phyloP scores from a whole-genome alignment of 2,888 invertebrate genomes.

The Empis stercorea region DNA sequence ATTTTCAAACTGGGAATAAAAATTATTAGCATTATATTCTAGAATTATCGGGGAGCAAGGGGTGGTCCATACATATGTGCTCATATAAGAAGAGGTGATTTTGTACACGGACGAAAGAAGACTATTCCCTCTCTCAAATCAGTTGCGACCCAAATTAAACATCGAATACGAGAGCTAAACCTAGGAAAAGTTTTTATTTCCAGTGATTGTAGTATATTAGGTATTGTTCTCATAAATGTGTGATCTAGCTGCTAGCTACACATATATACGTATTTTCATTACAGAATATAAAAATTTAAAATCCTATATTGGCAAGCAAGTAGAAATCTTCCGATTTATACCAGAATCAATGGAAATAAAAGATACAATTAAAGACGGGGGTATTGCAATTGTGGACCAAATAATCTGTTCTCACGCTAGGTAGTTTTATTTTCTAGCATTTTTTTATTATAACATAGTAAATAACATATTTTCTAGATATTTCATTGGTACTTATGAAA shows the following conservation, averaged over 20 bases:
- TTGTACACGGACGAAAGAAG: constrained; percentile 55
- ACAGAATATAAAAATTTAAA: constrained; percentile 28
- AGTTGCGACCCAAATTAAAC: constrained; percentile 61
- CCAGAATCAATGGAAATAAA: constrained; percentile 27
- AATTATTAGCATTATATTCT: constrained; percentile 8
- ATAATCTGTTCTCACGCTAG: constrained; percentile 82
- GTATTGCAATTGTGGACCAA: constrained; percentile 87
- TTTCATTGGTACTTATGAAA: constrained; percentile 87
- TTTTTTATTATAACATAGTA: constrained; percentile 21
- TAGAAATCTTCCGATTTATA: constrained; percentile 24
- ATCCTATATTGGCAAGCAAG: constrained; percentile 23
- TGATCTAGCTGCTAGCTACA: no score
- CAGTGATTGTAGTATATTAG: constrained; percentile 60
- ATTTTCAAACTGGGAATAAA: not conserved
- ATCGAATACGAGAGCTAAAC: constrained; percentile 42
- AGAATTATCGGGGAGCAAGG: constrained; percentile 39
- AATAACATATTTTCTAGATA: constrained; percentile 26
- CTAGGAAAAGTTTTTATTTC: constrained; percentile 63
- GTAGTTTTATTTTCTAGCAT: constrained; percentile 2
- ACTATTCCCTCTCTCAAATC: constrained; percentile 66
- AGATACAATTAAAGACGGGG: constrained; percentile 53
- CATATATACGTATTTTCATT: not conserved
- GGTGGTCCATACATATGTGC: constrained; percentile 68
- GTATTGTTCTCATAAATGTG: constrained; percentile 23
- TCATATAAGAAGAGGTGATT: constrained; percentile 84